phyloP scores from a whole-genome alignment of 2,888 invertebrate genomes.

The Steinernema hermaphroditum region DNA sequence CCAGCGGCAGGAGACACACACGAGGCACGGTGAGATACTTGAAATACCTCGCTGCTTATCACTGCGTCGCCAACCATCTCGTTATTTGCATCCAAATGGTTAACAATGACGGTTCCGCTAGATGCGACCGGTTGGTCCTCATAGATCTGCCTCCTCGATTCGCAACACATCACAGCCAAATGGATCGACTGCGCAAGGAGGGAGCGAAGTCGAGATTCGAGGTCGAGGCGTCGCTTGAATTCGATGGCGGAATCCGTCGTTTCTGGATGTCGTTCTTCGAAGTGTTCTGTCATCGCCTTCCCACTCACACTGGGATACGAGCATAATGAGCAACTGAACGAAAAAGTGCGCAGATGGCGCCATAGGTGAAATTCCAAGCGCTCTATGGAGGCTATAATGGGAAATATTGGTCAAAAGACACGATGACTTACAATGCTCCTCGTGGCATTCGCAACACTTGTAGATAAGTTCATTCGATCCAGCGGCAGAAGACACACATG shows the following conservation, averaged over 20 bases:
- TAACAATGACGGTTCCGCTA: background rate
- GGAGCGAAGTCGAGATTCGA: conserved; percentile 46
- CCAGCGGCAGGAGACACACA: background rate
- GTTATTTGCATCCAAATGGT: background rate
- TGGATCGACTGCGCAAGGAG: conserved; percentile 51
- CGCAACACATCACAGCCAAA: conserved; percentile 36
- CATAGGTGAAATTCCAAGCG: conserved; percentile 31
- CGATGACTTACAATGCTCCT: background rate
- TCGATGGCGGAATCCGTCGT: conserved; percentile 31
- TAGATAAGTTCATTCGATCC: background rate
- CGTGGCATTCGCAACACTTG: conserved; percentile 21
- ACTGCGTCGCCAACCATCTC: too few species aligned
- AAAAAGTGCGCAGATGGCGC: conserved; percentile 30
- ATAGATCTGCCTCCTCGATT: background rate
- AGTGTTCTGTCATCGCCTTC: conserved; percentile 26
- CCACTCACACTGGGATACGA: background rate
- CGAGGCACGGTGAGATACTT: background rate
- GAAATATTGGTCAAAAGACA: background rate
- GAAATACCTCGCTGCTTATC: too few species aligned
- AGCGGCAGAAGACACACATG: background rate
- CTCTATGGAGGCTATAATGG: background rate
- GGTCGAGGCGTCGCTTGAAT: conserved; percentile 49
- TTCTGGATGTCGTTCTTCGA: conserved; percentile 1
- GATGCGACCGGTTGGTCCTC: background rate
- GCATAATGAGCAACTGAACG: conserved; percentile 32